Conservation (phyloP, 2,113 vertebrate species). For the Piprites chloris region DNA sequence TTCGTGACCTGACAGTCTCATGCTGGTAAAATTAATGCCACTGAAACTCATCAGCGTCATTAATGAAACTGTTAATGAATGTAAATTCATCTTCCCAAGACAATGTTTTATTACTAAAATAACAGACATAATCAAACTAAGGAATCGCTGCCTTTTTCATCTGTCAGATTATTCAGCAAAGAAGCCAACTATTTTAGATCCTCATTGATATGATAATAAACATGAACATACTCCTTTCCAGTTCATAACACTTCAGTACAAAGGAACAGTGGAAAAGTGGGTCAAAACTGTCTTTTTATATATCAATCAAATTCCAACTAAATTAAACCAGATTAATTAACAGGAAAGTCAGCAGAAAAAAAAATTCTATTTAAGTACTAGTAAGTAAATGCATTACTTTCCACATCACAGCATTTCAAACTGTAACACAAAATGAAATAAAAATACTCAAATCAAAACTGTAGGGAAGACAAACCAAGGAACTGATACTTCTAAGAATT, state of each 20-base stretch:
- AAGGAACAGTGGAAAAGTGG: neutral
- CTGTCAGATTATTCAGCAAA: neutral
- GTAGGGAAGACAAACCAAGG: neutral
- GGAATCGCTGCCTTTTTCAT: neutral
- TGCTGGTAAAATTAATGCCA: neutral
- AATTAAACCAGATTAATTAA: conserved; percentile 46
- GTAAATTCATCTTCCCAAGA: neutral
- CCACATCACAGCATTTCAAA: neutral
- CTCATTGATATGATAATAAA: neutral
- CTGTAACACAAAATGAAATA: neutral
- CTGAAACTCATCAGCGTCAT: neutral
- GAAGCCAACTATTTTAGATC: neutral
- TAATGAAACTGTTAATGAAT: neutral
- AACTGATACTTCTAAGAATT: neutral
- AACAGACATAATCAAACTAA: neutral
- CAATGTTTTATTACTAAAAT: neutral
- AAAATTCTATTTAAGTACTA: neutral
- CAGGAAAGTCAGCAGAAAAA: neutral
- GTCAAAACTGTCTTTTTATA: neutral
- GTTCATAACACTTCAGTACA: neutral
- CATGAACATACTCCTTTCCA: neutral
- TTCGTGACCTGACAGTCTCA: neutral
- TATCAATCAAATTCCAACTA: neutral
- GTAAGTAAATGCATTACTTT: neutral
- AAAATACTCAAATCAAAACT: neutral